Conservation (phyloP, 2,797 vertebrate genomes). For the Orientallactaga sibirica region DNA sequence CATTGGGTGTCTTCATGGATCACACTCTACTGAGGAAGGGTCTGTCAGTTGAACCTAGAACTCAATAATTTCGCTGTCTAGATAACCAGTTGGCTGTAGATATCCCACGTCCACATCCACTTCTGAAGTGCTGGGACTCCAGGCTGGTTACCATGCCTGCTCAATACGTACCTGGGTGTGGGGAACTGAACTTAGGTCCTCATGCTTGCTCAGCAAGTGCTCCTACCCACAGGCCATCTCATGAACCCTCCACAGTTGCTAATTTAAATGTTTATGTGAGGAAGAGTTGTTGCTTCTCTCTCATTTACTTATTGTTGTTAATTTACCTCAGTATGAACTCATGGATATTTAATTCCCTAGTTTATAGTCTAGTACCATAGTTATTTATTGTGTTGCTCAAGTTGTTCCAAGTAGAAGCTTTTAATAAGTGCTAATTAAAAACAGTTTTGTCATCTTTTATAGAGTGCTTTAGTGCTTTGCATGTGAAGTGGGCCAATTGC, state of each 20-base stretch:
- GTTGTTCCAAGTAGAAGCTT: slow-evolving; percentile 44
- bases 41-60: too few relatives aligned
- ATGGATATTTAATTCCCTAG: slow-evolving; percentile 48
- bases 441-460: slow-evolving; percentile 41
- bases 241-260: not conserved
- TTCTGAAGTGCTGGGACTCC: too few relatives aligned
- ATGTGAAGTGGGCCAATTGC: slow-evolving; percentile 15
- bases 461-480: slow-evolving; percentile 30
- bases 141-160: too few relatives aligned
- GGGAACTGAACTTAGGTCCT: too few relatives aligned
- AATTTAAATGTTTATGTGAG: slow-evolving; percentile 19
- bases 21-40: too few relatives aligned
- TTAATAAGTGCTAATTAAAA: slow-evolving; percentile 74
- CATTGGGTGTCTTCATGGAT: too few relatives aligned
- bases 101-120: too few relatives aligned
- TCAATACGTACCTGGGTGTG: too few relatives aligned
- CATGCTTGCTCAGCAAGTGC: too few relatives aligned
- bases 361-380: slow-evolving; percentile 3
- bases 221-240: too few relatives aligned
- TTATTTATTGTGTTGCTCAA: slow-evolving; percentile 52
- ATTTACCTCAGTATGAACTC: slow-evolving; percentile 57
- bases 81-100: too few relatives aligned
- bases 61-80: too few relatives aligned
- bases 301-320: slow-evolving; percentile 59
- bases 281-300: not conserved